A percentile compares a stretch with the other conserved stretches of the same genome.
phyloP scores from a whole-genome alignment of 2,797 vertebrate genomes.

The Premnoplex brunnescens region DNA sequence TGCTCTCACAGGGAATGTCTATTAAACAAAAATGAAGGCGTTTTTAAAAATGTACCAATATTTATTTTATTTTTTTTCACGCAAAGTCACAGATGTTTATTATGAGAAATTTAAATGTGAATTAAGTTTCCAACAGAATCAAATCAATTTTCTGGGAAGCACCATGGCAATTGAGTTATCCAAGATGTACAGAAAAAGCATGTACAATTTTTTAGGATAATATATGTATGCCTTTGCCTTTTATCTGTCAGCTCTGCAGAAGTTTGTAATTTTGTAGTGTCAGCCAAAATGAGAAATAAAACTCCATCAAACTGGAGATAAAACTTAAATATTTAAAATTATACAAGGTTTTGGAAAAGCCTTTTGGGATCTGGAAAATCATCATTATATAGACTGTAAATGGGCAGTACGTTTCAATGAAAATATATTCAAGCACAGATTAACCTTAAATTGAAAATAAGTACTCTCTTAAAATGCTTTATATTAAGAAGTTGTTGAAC shows the following conservation, averaged over 20 bases:
- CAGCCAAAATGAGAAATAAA: background rate
- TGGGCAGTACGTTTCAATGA: background rate
- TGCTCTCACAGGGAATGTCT: background rate
- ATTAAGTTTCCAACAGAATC: background rate
- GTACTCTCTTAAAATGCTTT: no score
- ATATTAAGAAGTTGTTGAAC: background rate
- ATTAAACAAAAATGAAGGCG: background rate
- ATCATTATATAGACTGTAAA: background rate
- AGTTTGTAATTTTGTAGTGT: background rate
- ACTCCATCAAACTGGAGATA: background rate
- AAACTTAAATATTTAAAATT: background rate
- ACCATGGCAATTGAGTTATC: fast-evolving
- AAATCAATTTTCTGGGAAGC: background rate
- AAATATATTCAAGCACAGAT: background rate
- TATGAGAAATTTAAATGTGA: background rate
- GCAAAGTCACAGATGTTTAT: background rate
- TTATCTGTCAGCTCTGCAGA: background rate
- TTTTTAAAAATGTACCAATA: background rate
- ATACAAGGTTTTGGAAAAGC: background rate
- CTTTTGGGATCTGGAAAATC: background rate
- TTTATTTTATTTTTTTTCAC: background rate
- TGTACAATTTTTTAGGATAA: background rate
- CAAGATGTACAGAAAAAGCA: background rate
- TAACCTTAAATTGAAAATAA: background rate
- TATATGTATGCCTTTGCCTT: background rate